A percentile compares a stretch with the other conserved stretches of the same genome.
Evolutionary conservation across 2,888 invertebrate genomes (phyloP).

Genomic region (Miltochrista miniata): DNA sequence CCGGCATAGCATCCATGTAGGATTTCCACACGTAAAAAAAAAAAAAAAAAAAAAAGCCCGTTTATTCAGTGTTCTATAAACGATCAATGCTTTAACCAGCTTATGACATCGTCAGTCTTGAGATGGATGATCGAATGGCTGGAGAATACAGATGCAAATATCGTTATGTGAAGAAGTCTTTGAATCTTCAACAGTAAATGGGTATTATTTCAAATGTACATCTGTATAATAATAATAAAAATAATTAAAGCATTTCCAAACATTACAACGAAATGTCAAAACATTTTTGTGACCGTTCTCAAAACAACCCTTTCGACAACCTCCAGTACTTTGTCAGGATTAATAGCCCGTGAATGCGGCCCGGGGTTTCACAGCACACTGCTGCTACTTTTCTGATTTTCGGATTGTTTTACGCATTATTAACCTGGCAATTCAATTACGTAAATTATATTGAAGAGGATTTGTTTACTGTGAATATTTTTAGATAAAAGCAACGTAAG

Average conservation of each 20-base stretch:
- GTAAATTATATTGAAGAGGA: slow-evolving; percentile 66
- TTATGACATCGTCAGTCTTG: no score
- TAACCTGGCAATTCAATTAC: slow-evolving; percentile 80
- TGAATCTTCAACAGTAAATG: not conserved
- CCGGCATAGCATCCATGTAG: no score
- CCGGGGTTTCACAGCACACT: slow-evolving; percentile 53
- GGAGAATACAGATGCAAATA: no score
- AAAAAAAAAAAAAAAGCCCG: no score
- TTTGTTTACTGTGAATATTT: slow-evolving; percentile 31
- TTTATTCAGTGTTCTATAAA: no score
- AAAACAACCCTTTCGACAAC: slow-evolving; percentile 72
- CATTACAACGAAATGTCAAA: slow-evolving; percentile 61
- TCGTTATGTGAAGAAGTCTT: no score
- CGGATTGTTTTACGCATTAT: slow-evolving; percentile 81
- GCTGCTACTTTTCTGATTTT: slow-evolving; percentile 72
- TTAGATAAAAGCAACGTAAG: slow-evolving; percentile 25
- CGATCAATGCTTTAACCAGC: no score
- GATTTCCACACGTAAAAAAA: no score
- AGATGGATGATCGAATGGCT: no score
- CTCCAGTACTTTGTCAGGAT: slow-evolving; percentile 76
- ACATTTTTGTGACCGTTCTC: slow-evolving; percentile 69
- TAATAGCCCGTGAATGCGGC: slow-evolving; percentile 76
- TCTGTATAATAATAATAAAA: not conserved
- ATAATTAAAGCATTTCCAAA: not conserved
- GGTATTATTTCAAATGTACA: not conserved